phyloP scores from a whole-genome alignment of 2,797 vertebrate species.

The Ciconia nigra region DNA sequence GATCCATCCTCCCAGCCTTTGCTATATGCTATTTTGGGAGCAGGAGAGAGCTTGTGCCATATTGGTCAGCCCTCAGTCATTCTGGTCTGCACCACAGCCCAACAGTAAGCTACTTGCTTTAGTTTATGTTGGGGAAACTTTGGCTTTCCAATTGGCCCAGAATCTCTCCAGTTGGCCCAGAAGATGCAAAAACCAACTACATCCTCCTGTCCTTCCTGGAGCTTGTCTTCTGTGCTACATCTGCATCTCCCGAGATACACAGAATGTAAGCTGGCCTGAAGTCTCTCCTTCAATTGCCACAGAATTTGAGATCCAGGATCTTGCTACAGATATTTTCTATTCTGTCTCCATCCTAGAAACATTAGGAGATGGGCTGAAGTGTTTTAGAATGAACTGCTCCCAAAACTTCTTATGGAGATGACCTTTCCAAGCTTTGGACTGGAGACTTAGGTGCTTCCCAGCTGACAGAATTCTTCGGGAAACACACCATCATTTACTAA shows the following conservation, averaged over 20 bases:
- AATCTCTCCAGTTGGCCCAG: not conserved
- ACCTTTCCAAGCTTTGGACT: not conserved
- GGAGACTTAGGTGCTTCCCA: not conserved
- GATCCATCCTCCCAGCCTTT: not conserved
- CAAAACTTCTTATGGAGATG: not conserved
- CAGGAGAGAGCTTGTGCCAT: not conserved
- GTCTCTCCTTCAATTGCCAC: not conserved
- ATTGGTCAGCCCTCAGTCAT: not conserved
- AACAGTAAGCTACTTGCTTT: not conserved
- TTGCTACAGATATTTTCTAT: not conserved
- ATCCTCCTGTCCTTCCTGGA: not conserved
- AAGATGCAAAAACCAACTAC: not conserved
- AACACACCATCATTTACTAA: fast-evolving
- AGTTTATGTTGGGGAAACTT: not conserved
- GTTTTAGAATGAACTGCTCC: not conserved
- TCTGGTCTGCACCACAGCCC: not conserved
- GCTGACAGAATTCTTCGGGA: not conserved
- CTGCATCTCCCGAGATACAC: not conserved
- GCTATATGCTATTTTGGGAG: not conserved
- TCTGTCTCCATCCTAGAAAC: not conserved
- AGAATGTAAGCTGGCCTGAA: not conserved
- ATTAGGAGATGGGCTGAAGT: not conserved
- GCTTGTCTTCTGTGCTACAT: not conserved
- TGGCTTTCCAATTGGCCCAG: not conserved
- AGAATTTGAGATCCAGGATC: not conserved